Evolutionary conservation across 1,140 invertebrate genomes (phyloP).

Genomic region (Marisa cornuarietis): DNA sequence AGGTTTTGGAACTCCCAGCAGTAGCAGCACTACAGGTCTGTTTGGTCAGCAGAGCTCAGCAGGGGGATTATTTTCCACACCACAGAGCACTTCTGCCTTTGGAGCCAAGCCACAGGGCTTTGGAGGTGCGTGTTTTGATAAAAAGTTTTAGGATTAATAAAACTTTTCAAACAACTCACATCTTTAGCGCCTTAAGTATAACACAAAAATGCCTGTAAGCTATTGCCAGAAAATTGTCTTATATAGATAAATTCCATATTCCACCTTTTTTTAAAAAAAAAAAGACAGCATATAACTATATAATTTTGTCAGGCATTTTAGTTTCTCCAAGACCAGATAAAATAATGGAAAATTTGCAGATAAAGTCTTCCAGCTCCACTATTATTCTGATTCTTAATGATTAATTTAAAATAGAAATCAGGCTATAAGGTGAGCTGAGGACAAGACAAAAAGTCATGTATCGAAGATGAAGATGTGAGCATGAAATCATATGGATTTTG

Average conservation of each 20-base stretch:
- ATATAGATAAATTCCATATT: background rate
- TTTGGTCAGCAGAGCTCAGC: constrained; percentile 45
- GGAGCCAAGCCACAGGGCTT: constrained; percentile 48
- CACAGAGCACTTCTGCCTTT: constrained; percentile 46
- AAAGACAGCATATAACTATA: no score
- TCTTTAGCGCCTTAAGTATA: no score
- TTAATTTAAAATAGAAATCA: no score
- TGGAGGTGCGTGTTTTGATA: constrained; percentile 27
- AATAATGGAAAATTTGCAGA: no score
- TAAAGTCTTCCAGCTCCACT: no score
- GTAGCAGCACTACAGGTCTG: constrained; percentile 34
- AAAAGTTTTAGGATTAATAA: no score
- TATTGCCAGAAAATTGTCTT: no score
- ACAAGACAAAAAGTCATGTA: background rate
- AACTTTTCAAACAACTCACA: no score
- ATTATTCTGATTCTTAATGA: no score
- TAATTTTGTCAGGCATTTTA: no score
- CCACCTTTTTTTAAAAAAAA: background rate
- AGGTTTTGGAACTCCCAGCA: constrained; percentile 31
- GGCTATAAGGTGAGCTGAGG: background rate
- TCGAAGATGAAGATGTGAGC: background rate
- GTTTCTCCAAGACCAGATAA: no score
- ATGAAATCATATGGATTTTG: background rate
- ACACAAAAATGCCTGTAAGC: no score
- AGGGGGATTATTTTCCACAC: constrained; percentile 50